Base-by-base conservation (phyloP, 1,140 invertebrate species). In the Lasioglossum baleicum region DNA sequence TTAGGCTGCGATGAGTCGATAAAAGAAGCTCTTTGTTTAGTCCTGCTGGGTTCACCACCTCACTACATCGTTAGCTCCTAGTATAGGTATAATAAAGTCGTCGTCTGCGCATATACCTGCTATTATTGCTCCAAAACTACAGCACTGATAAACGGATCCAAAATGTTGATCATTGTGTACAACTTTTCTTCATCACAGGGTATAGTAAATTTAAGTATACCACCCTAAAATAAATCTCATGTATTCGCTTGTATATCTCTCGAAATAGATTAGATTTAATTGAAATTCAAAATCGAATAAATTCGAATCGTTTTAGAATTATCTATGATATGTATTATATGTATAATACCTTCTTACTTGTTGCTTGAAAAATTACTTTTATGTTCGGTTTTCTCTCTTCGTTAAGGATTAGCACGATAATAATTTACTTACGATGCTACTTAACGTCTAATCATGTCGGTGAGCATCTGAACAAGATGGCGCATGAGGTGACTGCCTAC, bases 401-500 rank as follows among this genome's bases (percentile, higher is more conserved):
- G 51, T 67, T 15, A 70, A n/a, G 5, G 42, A 40, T 69, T 44
- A 20, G 5, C 60, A 76, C 31, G 51, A 72, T 56, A 58, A 17
- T 72, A 35, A 60, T 65, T 61, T 69, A 89, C 86, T 88, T 89
- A 92, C 91, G 93, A 93, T 93, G 93, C 93, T 94, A 95, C 93
- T 95, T 94, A 87, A 94, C 94, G 51, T 53, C 51, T 53, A 53
- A 53, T 53, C 51, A 53, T 53, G 13, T 53, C 51, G 81, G 94
- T 94, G 88, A 96, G 92, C 77, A 94, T 95, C 91, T 96, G 94
- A 92, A 95, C 96, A 82, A 96, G 94, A 90, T 95, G 94, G 86
- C 95, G 94, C 92, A 96, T 94, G 79, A 96, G 92, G 84, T 95
- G 95, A 85, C 95, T 94, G 53, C 95, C 95, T 87, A 97, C 95